Evolutionary conservation across 2,113 vertebrate species (phyloP).

Genomic region (Megaleporinus macrocephalus): DNA sequence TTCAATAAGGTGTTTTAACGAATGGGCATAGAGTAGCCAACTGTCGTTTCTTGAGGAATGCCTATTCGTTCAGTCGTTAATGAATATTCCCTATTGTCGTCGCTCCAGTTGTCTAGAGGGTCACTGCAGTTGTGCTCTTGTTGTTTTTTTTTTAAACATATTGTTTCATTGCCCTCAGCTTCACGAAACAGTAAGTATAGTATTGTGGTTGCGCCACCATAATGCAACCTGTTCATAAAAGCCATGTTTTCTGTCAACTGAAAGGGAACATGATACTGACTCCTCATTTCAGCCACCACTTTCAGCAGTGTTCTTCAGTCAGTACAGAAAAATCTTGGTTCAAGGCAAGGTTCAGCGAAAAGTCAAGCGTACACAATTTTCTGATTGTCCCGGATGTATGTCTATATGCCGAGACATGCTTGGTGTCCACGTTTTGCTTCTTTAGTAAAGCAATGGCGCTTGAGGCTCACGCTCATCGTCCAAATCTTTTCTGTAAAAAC

Average conservation of each 20-base stretch:
- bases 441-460: too few relatives aligned
- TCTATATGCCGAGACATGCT: too few relatives aligned
- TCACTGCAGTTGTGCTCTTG: conserved; percentile 11
- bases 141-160: conserved; percentile 3
- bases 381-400: too few relatives aligned
- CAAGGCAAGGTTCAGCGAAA: too few relatives aligned
- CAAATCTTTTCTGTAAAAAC: too few relatives aligned
- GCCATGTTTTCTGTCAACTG: conserved; percentile 19
- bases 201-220: conserved; percentile 35
- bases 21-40: conserved; percentile 13
- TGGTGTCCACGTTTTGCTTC: too few relatives aligned
- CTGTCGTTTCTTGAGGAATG: conserved; percentile 30
- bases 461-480: too few relatives aligned
- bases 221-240: background rate
- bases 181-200: background rate
- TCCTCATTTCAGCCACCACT: conserved; percentile 34
- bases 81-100: conserved; percentile 2
- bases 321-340: conserved; percentile 2
- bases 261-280: conserved; percentile 20
- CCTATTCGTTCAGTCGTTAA: conserved; percentile 12
- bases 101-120: conserved; percentile 21
- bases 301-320: conserved; percentile 42
- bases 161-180: conserved; percentile 21
- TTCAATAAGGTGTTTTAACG: conserved; percentile 40
- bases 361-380: too few relatives aligned